Evolutionary conservation across 2,888 invertebrate species (phyloP), one percentile per base, ranked within the genome.

Genomic region (Drepana falcataria): DNA sequence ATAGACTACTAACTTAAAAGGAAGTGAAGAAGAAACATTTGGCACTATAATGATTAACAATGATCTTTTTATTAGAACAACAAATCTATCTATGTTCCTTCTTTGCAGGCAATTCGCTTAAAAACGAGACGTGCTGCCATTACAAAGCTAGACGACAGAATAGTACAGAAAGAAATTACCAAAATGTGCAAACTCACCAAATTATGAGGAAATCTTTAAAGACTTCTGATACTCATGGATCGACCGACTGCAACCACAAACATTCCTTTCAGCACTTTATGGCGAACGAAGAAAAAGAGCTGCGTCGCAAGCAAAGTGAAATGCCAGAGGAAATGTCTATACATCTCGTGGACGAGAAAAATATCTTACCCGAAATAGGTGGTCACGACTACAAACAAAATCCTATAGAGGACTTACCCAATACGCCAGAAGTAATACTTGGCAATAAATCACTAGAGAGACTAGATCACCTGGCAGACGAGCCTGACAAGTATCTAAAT

Each of bases 101-200:
- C 41, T 56, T 72, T 65, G 0, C 71, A 88, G 87, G 83, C 66
- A 75, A 79, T 75, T 70, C 80, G 66, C 51, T 79, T 60, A 69
- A 83, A 75, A 75, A 76, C 55, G 71, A 84, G 53, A 66, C 65
- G 2, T 60, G 61, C 33, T 47, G 48, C 4, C 66, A 60, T 21
- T 59, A 55, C 55, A 69, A 61, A 48, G 56, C 57, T 35, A 65
- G 60, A 47, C 55, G 57, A 41, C 64, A 62, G n/a, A 58, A 64
- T 47, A 56, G 56, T 7, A 60, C 47, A 3, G 61, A 67, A 21
- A 60, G 47, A 7, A 48, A 61, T 7, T 60, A 69, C n/a, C 65
- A 62, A 51, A 67, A 64, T 6, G 66, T 33, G 40, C 37, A 37
- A 37, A 37, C 3, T 9, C 3, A 6, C 9, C 44, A 44, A 9